Evolutionary conservation across 2,797 vertebrate species (phyloP).

Genomic region (Lepidocolaptes lacrymiger): DNA sequence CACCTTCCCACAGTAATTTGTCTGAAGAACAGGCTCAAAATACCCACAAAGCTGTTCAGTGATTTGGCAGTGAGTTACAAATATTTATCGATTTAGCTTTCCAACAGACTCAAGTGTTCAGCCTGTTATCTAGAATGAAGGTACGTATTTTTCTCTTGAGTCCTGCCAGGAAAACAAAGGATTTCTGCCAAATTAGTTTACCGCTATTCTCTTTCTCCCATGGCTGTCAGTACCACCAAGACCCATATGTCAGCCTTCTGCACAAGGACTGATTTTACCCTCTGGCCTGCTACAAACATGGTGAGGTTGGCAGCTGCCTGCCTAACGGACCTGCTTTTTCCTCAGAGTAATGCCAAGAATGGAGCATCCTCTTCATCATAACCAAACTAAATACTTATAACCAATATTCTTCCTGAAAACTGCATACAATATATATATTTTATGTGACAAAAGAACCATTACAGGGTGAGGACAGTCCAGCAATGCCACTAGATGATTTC

Average conservation of each 20-base stretch:
- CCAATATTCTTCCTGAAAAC: not conserved
- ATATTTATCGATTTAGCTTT: slow-evolving; percentile 21
- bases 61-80: not conserved
- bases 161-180: not conserved
- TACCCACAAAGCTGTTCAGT: not conserved
- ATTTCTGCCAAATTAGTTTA: slow-evolving; percentile 14
- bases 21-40: not conserved
- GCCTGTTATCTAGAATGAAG: not conserved
- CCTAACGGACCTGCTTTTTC: not conserved
- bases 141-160: not conserved
- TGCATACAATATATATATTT: not conserved
- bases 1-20: not conserved
- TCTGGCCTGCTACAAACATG: fast-evolving
- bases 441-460: not conserved
- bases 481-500: not conserved
- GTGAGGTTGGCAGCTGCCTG: not conserved
- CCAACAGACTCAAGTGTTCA: not conserved
- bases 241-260: not conserved
- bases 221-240: not conserved
- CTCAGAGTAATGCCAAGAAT: not conserved
- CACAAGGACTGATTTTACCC: not conserved
- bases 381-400: not conserved
- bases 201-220: not conserved
- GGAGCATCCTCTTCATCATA: not conserved
- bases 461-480: not conserved